Conservation (phyloP, 2,113 vertebrate genomes). For the Narcine bancroftii region DNA sequence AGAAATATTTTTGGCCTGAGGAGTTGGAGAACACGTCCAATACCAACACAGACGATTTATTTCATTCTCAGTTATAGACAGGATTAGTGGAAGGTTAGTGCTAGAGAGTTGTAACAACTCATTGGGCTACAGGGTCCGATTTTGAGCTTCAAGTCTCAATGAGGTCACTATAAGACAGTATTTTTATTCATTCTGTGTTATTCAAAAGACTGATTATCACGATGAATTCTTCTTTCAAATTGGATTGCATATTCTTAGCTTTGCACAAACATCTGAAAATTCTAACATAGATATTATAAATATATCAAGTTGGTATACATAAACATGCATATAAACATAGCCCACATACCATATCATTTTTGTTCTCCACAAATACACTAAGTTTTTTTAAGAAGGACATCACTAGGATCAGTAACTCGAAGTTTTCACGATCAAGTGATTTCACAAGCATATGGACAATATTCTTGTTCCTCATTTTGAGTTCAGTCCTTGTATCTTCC, state of each 20-base stretch:
- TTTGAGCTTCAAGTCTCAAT: too few species aligned
- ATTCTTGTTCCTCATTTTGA: constrained; percentile 95
- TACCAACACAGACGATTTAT: not conserved
- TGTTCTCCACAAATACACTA: constrained; percentile 92
- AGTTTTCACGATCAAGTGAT: constrained; percentile 74
- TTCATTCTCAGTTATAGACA: too few species aligned
- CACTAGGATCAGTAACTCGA: constrained; percentile 79
- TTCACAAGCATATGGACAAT: constrained; percentile 86
- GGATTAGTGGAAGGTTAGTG: too few species aligned
- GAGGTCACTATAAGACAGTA: too few species aligned
- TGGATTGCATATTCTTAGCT: not conserved
- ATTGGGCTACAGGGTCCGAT: too few species aligned
- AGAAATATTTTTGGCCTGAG: not conserved
- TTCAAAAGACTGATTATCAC: not conserved
- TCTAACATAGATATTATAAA: not conserved
- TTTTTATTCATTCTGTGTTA: not conserved
- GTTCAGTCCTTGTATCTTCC: constrained; percentile 80
- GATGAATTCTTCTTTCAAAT: not conserved
- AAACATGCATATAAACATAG: not conserved
- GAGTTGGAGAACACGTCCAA: not conserved
- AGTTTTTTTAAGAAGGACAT: constrained; percentile 92
- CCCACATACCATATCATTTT: constrained; percentile 90
- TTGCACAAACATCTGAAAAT: not conserved
- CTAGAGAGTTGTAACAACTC: too few species aligned
- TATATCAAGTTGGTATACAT: not conserved